phyloP scores from a whole-genome alignment of 2,113 vertebrate species.

The Apodemus sylvaticus region DNA sequence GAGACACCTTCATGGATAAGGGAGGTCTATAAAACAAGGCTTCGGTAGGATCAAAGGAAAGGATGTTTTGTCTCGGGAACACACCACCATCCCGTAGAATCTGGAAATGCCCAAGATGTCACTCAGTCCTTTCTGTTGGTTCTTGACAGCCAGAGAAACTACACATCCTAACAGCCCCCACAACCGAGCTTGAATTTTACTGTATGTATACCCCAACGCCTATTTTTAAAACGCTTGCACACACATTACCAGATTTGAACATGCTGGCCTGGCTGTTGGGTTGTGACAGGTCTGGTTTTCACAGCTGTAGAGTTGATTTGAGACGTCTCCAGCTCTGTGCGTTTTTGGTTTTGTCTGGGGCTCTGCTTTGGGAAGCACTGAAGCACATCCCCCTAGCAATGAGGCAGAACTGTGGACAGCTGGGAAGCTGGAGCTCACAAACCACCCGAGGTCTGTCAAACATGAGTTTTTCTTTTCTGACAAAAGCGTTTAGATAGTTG shows the following conservation, averaged over 20 bases:
- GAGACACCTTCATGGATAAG: neutral
- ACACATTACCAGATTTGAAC: conserved; percentile 51
- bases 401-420: conserved; percentile 79
- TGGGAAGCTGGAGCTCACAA: conserved; percentile 57
- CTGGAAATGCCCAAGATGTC: conserved; percentile 33
- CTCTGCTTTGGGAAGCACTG: conserved; percentile 67
- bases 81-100: neutral
- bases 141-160: conserved; percentile 29
- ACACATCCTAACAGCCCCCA: neutral
- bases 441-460: neutral
- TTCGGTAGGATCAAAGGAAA: conserved; percentile 25
- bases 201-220: conserved; percentile 2
- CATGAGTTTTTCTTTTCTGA: conserved; percentile 29
- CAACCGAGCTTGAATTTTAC: neutral
- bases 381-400: conserved; percentile 73
- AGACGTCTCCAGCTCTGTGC: conserved; percentile 34
- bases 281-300: conserved; percentile 63
- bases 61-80: neutral
- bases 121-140: neutral
- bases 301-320: conserved; percentile 76
- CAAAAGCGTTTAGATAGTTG: conserved; percentile 54
- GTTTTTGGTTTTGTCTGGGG: conserved; percentile 76
- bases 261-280: neutral
- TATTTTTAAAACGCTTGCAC: conserved; percentile 1
- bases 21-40: neutral